Evolutionary conservation across 2,888 invertebrate genomes (phyloP).

Genomic region (Tetragnatha montana): DNA sequence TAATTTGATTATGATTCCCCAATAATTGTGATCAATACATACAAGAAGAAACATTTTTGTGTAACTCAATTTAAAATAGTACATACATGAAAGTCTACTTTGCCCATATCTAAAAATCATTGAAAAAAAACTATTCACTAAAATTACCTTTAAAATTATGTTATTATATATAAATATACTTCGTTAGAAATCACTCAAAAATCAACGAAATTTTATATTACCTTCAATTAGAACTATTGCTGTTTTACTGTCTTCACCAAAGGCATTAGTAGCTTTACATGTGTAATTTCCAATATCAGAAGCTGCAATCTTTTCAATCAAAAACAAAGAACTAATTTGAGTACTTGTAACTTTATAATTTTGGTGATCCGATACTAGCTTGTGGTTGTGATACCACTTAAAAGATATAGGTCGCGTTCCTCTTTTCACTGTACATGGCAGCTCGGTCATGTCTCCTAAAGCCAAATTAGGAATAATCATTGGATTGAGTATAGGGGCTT

Average conservation of each 20-base stretch:
- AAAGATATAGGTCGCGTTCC: constrained; percentile 37
- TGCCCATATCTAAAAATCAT: no score
- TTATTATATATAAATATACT: no score
- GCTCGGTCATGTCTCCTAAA: constrained; percentile 18
- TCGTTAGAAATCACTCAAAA: neutral
- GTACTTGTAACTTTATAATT: constrained; percentile 7
- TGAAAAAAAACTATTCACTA: no score
- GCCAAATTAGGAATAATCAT: constrained; percentile 37
- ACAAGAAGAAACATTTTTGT: no score
- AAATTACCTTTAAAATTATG: no score
- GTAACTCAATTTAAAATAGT: no score
- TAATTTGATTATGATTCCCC: no score
- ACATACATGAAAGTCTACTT: no score
- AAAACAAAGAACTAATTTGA: constrained; percentile 9
- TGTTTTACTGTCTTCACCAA: constrained; percentile 39
- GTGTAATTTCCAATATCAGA: constrained; percentile 56
- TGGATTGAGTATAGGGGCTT: constrained; percentile 38
- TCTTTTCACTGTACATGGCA: constrained; percentile 34
- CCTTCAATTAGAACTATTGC: constrained; percentile 56
- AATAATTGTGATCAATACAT: no score
- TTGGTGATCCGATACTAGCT: neutral
- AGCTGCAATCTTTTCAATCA: constrained; percentile 19
- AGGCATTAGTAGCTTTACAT: constrained; percentile 40
- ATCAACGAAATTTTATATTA: constrained; percentile 1
- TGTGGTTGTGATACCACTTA: constrained; percentile 25